A percentile compares a stretch with the other conserved stretches of the same genome.
These are phyloP conservation scores for Anguilla japonica DNA, from an alignment of 2,113 vertebrate genomes.

Conservation along the genomic window DNA sequence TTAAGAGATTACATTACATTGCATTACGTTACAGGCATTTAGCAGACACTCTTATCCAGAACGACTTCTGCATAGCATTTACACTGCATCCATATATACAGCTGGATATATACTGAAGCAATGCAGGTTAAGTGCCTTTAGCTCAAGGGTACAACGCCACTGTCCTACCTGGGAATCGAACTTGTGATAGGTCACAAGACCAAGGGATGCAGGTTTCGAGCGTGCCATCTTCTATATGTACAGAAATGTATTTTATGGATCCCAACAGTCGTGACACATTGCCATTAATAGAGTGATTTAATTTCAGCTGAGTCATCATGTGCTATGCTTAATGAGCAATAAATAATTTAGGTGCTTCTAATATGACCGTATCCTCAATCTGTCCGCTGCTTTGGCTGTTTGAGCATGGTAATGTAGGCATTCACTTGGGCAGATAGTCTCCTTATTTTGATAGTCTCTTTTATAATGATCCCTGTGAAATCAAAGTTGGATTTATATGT, in stretches of 20 bases:
- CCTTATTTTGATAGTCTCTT: not conserved
- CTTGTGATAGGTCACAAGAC: too few relatives aligned
- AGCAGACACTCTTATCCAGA: too few relatives aligned
- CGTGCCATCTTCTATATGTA: constrained; percentile 34
- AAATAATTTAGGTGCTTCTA: constrained; percentile 48
- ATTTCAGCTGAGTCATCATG: constrained; percentile 35
- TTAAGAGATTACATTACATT: too few relatives aligned
- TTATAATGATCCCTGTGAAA: not conserved
- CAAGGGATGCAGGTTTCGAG: not conserved
- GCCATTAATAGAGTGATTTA: constrained; percentile 54
- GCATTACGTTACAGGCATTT: too few relatives aligned
- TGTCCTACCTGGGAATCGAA: too few relatives aligned
- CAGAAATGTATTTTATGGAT: constrained; percentile 29
- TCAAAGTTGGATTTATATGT: not conserved
- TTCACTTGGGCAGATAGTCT: not conserved
- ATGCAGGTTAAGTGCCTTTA: too few relatives aligned
- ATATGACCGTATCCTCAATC: constrained; percentile 14
- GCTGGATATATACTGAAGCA: too few relatives aligned
- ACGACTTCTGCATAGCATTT: too few relatives aligned
- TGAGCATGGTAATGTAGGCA: not conserved
- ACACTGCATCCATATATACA: too few relatives aligned
- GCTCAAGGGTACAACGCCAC: too few relatives aligned
- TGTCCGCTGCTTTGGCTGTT: not conserved
- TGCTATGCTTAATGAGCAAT: constrained; percentile 44
- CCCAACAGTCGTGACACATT: constrained; percentile 40